A percentile compares a stretch with the other conserved stretches of the same genome.
phyloP scores from a whole-genome alignment of 2,888 invertebrate species.

The Eupithecia subumbrata region DNA sequence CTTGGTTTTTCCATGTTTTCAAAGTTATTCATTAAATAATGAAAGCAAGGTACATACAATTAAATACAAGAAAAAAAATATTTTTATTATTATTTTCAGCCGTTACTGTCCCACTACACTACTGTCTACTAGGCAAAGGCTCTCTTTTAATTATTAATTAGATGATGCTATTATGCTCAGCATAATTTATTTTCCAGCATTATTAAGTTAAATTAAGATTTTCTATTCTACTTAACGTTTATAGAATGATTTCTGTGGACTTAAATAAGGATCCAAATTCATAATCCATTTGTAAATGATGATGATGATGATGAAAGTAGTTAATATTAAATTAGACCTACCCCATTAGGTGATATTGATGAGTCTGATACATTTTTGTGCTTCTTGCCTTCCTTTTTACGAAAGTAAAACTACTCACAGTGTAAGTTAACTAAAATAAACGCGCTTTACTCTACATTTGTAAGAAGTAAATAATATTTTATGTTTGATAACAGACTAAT shows the following conservation, averaged over 20 bases:
- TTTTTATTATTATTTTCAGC: too few relatives aligned
- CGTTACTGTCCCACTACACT: too few relatives aligned
- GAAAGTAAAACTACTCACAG: background rate
- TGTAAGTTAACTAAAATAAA: background rate
- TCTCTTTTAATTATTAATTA: too few relatives aligned
- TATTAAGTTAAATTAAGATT: background rate
- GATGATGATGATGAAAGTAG: background rate
- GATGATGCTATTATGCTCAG: background rate
- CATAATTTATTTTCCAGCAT: background rate
- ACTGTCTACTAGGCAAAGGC: too few relatives aligned
- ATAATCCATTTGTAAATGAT: background rate
- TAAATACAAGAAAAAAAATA: background rate
- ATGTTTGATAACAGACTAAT: background rate
- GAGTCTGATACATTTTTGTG: conserved; percentile 32
- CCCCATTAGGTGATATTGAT: conserved; percentile 34
- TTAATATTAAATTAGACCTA: conserved; percentile 24
- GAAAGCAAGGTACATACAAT: background rate
- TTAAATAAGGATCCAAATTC: background rate
- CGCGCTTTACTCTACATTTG: background rate
- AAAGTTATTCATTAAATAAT: background rate
- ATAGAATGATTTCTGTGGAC: background rate
- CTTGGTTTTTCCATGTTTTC: background rate
- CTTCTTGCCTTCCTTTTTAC: background rate
- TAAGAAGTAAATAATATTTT: background rate
- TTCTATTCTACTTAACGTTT: background rate